phyloP scores from a whole-genome alignment of 37 sponge, comb jelly and placozoan genomes.

The Spongia lamella region DNA sequence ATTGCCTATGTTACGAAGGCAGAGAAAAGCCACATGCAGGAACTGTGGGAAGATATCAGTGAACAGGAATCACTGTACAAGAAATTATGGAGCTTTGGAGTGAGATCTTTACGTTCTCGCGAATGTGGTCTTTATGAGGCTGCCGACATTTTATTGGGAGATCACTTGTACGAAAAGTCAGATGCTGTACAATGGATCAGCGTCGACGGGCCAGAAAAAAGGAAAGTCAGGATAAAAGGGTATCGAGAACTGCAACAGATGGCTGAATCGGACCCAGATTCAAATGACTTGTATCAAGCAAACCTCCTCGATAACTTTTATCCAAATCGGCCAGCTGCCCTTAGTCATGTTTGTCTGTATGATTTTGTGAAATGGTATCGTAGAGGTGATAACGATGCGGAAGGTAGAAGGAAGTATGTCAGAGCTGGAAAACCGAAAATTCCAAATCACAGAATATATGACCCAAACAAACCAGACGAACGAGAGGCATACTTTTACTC shows the following conservation, averaged over 20 bases:
- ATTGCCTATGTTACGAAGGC: slow-evolving; percentile 65
- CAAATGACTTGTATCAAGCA: slow-evolving; percentile 27
- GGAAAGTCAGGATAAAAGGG: slow-evolving; percentile 25
- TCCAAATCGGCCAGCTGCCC: slow-evolving; percentile 43
- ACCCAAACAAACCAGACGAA: slow-evolving; percentile 38
- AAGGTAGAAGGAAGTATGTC: slow-evolving; percentile 14
- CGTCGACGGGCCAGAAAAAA: slow-evolving; percentile 35
- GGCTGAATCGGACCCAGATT: slow-evolving; percentile 23
- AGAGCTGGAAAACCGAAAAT: slow-evolving; percentile 13
- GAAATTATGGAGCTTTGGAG: slow-evolving; percentile 40
- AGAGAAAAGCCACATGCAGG: slow-evolving; percentile 56
- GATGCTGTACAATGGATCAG: slow-evolving; percentile 46
- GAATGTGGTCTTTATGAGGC: slow-evolving; percentile 56
- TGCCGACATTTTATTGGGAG: slow-evolving; percentile 46
- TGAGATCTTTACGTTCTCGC: slow-evolving; percentile 15
- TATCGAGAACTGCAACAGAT: slow-evolving; percentile 23
- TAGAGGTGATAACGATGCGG: not conserved
- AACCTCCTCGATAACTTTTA: slow-evolving; percentile 33
- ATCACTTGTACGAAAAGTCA: slow-evolving; percentile 49
- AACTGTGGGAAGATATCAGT: slow-evolving; percentile 44
- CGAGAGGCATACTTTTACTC: slow-evolving; percentile 32
- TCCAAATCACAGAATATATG: slow-evolving; percentile 25
- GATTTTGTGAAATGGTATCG: slow-evolving; percentile 4
- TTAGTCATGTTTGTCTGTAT: too few relatives aligned
- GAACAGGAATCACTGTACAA: slow-evolving; percentile 18